phyloP scores from a whole-genome alignment of 92 coral and sea anemone species.

The Ricordea florida region DNA sequence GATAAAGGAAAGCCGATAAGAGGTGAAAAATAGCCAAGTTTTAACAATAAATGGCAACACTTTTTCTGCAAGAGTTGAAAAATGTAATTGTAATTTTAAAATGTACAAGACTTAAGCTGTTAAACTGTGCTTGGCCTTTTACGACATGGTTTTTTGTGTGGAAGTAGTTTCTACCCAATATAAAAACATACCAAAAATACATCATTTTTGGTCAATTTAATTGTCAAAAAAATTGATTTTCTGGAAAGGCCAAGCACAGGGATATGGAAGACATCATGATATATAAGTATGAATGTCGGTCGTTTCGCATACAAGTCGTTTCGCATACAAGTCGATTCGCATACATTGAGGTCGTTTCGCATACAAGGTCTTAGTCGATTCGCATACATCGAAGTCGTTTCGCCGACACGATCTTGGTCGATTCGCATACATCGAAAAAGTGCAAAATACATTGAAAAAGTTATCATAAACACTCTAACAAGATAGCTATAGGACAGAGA shows the following conservation, averaged over 20 bases:
- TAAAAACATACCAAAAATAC: background rate
- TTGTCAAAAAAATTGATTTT: background rate
- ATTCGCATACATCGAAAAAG: too few species aligned
- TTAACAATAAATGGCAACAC: constrained; percentile 13
- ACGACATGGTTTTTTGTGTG: background rate
- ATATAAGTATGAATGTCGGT: too few species aligned
- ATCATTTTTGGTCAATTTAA: background rate
- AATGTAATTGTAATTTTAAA: background rate
- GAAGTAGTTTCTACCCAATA: background rate
- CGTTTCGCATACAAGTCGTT: too few species aligned
- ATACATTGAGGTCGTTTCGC: too few species aligned
- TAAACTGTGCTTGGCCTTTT: constrained; percentile 15
- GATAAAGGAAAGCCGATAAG: background rate
- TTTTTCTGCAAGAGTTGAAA: background rate
- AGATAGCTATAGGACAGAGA: too few species aligned
- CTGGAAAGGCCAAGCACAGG: constrained; percentile 4
- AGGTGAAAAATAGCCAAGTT: background rate
- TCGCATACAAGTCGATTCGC: too few species aligned
- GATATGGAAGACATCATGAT: constrained; percentile 1
- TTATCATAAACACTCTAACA: too few species aligned
- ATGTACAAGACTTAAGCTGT: background rate
- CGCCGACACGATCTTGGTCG: too few species aligned
- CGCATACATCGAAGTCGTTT: too few species aligned
- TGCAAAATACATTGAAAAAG: too few species aligned
- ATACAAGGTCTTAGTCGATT: too few species aligned